A percentile compares a stretch with the other conserved stretches of the same genome.
Conservation (phyloP, 1,140 invertebrate species). For the Epicauta chinensis region DNA sequence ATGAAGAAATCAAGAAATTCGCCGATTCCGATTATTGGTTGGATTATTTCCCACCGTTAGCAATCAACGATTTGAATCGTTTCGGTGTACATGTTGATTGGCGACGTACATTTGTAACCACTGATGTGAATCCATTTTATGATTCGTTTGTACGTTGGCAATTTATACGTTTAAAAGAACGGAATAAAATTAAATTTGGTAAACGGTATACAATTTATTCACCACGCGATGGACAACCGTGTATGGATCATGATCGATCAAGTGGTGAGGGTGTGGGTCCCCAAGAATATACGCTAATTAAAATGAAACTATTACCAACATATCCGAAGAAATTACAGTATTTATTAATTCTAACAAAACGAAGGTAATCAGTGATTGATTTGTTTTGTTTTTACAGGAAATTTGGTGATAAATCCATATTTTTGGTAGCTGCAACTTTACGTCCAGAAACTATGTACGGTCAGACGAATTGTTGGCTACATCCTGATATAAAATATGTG, state of each 20-base stretch:
- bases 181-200: conserved; percentile 91
- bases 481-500: conserved; percentile 91
- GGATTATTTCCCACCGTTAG: conserved; percentile 90
- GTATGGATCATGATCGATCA: conserved; percentile 98
- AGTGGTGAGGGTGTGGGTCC: conserved; percentile 95
- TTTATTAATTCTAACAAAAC: conserved; percentile 10
- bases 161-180: conserved; percentile 80
- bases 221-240: conserved; percentile 94
- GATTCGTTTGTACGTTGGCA: conserved; percentile 99
- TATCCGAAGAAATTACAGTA: conserved; percentile 68
- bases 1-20: conserved; percentile 92
- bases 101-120: conserved; percentile 95
- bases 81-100: conserved; percentile 96
- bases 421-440: conserved; percentile 93
- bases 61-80: conserved; percentile 76
- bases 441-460: conserved; percentile 99
- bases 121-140: conserved; percentile 95
- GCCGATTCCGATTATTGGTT: conserved; percentile 89
- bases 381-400: conserved; percentile 46
- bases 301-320: conserved; percentile 78
- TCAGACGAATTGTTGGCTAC: conserved; percentile 98
- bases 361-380: too few relatives aligned
- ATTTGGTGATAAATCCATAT: conserved; percentile 58
- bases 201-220: conserved; percentile 98
- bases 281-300: conserved; percentile 97